These are phyloP conservation scores for Anastrepha obliqua DNA, from an alignment of 1,140 invertebrate species.

Conservation along the genomic window DNA sequence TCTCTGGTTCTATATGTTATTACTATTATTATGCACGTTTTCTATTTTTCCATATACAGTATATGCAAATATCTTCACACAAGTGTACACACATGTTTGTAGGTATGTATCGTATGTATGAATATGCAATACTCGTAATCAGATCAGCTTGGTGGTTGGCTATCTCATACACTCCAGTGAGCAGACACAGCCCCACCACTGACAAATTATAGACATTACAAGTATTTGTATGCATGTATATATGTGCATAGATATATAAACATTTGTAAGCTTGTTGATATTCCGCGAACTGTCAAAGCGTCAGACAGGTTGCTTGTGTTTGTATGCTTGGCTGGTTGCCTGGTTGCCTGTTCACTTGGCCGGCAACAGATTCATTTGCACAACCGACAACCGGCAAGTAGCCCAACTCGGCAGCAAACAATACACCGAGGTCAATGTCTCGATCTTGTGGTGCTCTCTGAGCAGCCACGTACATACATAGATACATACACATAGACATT, in stretches of 20 bases:
- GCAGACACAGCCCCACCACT: slow-evolving; percentile 17
- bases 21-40: not conserved
- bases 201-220: not conserved
- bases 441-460: slow-evolving; percentile 46
- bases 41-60: not conserved
- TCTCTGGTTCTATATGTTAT: not conserved
- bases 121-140: not conserved
- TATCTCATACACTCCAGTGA: slow-evolving; percentile 37
- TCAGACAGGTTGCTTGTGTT: slow-evolving; percentile 26
- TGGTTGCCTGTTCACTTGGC: slow-evolving; percentile 16
- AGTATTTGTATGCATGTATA: not conserved
- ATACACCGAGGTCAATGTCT: slow-evolving; percentile 48
- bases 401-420: slow-evolving; percentile 17
- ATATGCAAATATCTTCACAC: not conserved
- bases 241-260: not conserved
- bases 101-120: too few species aligned
- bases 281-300: slow-evolving; percentile 35
- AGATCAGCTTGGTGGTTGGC: not conserved
- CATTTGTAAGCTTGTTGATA: not conserved
- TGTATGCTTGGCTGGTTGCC: slow-evolving; percentile 36
- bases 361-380: slow-evolving; percentile 22
- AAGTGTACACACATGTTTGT: too few species aligned
- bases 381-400: slow-evolving; percentile 2
- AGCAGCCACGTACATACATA: not conserved
- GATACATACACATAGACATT: not conserved